Evolutionary conservation across 2,113 vertebrate genomes (phyloP).

Genomic region (Neogobius melanostomus): DNA sequence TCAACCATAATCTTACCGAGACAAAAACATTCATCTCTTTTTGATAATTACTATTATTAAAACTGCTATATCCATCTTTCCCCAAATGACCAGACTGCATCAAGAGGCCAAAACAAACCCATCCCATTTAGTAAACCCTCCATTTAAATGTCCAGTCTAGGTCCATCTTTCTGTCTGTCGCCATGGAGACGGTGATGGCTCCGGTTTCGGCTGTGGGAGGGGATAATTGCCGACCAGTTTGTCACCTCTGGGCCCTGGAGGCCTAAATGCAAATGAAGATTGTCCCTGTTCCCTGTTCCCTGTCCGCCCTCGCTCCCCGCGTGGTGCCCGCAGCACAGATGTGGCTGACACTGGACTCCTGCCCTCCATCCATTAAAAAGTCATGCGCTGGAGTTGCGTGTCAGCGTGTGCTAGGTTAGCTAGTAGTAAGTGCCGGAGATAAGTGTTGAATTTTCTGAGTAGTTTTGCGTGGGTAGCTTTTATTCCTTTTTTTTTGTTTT

Average conservation of each 20-base stretch:
- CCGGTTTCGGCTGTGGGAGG: constrained; percentile 34
- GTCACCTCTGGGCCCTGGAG: not conserved
- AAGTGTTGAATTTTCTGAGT: too few relatives aligned
- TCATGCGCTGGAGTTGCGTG: not conserved
- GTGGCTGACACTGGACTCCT: constrained; percentile 5
- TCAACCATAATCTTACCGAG: too few relatives aligned
- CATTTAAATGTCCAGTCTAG: not conserved
- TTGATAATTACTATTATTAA: too few relatives aligned
- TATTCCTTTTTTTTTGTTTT: too few relatives aligned
- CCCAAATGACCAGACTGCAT: too few relatives aligned
- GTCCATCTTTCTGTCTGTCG: constrained; percentile 19
- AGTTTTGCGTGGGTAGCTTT: too few relatives aligned
- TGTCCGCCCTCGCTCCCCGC: too few relatives aligned
- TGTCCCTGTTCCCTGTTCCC: constrained; percentile 4
- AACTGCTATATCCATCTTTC: too few relatives aligned
- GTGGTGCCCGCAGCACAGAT: constrained; percentile 3
- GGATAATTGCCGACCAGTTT: constrained; percentile 24
- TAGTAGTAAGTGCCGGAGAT: too few relatives aligned
- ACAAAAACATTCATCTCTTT: too few relatives aligned
- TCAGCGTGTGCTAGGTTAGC: not conserved
- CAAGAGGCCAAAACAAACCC: not conserved
- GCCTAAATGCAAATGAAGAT: constrained; percentile 6
- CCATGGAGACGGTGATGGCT: constrained; percentile 35
- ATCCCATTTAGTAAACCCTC: not conserved
- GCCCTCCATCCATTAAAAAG: not conserved